Conservation (phyloP, 2,113 vertebrate genomes). For the Aegotheles bennettii region DNA sequence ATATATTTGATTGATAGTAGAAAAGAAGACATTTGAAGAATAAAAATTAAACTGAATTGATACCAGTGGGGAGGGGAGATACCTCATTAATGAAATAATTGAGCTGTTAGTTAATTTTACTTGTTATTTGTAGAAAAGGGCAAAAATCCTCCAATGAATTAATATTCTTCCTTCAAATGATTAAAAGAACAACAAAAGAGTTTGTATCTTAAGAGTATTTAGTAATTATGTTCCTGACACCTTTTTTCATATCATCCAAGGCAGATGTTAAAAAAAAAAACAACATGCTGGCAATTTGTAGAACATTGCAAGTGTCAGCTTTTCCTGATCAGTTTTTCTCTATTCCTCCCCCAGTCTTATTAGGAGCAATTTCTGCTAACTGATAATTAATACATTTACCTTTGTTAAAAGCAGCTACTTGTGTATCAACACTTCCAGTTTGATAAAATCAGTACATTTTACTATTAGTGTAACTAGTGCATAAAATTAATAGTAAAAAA, state of each 20-base stretch:
- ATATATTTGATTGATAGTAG: slow-evolving; percentile 65
- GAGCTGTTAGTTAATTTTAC: slow-evolving; percentile 73
- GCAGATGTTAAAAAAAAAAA: slow-evolving; percentile 40
- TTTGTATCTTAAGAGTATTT: slow-evolving; percentile 61
- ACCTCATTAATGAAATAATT: slow-evolving; percentile 75
- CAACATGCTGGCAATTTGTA: slow-evolving; percentile 46
- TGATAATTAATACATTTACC: slow-evolving; percentile 72
- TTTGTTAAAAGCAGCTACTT: slow-evolving; percentile 54
- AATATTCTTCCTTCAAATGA: slow-evolving; percentile 60
- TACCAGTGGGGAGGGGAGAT: slow-evolving; percentile 37
- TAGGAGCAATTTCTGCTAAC: slow-evolving; percentile 67
- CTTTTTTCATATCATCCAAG: slow-evolving; percentile 56
- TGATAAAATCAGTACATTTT: slow-evolving; percentile 54
- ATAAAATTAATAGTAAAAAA: slow-evolving; percentile 56
- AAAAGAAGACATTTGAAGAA: slow-evolving; percentile 45
- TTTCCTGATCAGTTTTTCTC: slow-evolving; percentile 48
- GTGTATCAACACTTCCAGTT: slow-evolving; percentile 53
- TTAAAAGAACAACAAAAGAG: slow-evolving; percentile 72
- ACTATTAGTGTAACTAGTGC: slow-evolving; percentile 48
- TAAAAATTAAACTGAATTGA: slow-evolving; percentile 44
- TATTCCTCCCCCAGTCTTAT: slow-evolving; percentile 38
- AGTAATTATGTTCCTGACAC: slow-evolving; percentile 67
- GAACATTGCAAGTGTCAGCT: slow-evolving; percentile 45
- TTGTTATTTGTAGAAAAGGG: slow-evolving; percentile 66
- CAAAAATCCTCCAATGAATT: slow-evolving; percentile 57